Base-by-base conservation (phyloP, 2,888 invertebrate species). In the Dynastes maya region DNA sequence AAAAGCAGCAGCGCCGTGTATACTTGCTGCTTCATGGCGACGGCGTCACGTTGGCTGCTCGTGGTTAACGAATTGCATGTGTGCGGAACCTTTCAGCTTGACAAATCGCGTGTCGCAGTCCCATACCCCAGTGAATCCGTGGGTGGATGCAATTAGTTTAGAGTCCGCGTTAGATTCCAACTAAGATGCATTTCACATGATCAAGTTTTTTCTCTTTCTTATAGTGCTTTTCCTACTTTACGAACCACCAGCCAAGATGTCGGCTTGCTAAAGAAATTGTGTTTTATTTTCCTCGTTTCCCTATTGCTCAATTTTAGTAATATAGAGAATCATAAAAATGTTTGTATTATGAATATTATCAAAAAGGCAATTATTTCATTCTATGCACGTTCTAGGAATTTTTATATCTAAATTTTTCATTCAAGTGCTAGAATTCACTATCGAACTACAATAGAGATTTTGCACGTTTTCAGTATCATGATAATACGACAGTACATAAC, bases 61-160 rank as follows among this genome's bases (percentile, higher is more conserved):
- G 87, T 86, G 86, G 86, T 84, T 88, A 88, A 88, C 88, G 88
- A 88, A 87, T 88, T 87, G 87, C 88, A 89, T 88, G 87, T 88
- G 88, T 88, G 88, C 88, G 88, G 88, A 88, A 88, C 88, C 87
- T 88, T 88, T 88, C 88, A 87, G 86, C 86, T 86, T 88, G 88
- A 88, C 88, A 88, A 88, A 88, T 88, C 87, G 88, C 84, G 84
- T 85, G 87, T 87, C 87, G 84, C 78, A 78, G 85, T 80, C 77
- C 78, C 80, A 78, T 80, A 79, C 84, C 80, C 82, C 55, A 80
- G 80, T 81, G 72, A 72, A 82, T 82, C 82, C 83, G 85, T 85
- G 86, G 86, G 87, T 85, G 86, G 85, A 85, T 84, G 86, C 86
- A 86, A 87, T 84, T 84, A 84, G 82, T 82, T 81, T 82, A 79